Percentiles rank a stretch among this genome's conserved stretches.
phyloP scores from a whole-genome alignment of 1,140 invertebrate species.

The Camponotus pennsylvanicus region DNA sequence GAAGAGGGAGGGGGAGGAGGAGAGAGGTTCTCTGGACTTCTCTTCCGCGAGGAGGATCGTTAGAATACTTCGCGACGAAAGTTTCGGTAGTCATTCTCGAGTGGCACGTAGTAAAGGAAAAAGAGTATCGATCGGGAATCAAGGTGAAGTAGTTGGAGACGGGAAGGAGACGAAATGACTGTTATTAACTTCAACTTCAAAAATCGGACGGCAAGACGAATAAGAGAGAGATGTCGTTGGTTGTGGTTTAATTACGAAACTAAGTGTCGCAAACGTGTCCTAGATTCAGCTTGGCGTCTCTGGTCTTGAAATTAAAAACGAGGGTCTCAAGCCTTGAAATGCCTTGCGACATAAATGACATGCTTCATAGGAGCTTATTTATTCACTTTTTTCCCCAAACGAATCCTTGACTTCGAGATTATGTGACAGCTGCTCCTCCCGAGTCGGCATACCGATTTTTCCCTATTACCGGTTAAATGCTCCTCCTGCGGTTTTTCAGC shows the following conservation, averaged over 20 bases:
- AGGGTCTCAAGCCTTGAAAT: background rate
- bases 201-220: background rate
- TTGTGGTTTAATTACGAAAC: background rate
- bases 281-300: background rate
- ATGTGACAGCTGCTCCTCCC: slow-evolving; percentile 28
- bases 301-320: background rate
- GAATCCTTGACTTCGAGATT: slow-evolving; percentile 28
- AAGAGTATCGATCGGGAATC: slow-evolving; percentile 28
- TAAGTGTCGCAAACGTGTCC: background rate
- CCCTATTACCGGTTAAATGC: slow-evolving; percentile 35
- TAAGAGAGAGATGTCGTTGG: too few species aligned
- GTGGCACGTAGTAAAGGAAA: background rate
- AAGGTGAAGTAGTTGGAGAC: background rate
- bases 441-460: slow-evolving; percentile 18
- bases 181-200: slow-evolving; percentile 34
- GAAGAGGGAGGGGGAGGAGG: background rate
- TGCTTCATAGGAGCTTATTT: background rate
- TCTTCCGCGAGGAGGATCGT: slow-evolving; percentile 58
- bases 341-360: background rate
- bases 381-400: background rate
- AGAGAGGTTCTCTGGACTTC: slow-evolving; percentile 33
- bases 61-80: slow-evolving; percentile 65
- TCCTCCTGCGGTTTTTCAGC: slow-evolving; percentile 61
- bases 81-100: slow-evolving; percentile 44
- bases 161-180: background rate